Percentiles rank a stretch among this genome's conserved stretches.
These are phyloP conservation scores for Diploptera punctata DNA, from an alignment of 2,888 invertebrate species.

Conservation along the genomic window DNA sequence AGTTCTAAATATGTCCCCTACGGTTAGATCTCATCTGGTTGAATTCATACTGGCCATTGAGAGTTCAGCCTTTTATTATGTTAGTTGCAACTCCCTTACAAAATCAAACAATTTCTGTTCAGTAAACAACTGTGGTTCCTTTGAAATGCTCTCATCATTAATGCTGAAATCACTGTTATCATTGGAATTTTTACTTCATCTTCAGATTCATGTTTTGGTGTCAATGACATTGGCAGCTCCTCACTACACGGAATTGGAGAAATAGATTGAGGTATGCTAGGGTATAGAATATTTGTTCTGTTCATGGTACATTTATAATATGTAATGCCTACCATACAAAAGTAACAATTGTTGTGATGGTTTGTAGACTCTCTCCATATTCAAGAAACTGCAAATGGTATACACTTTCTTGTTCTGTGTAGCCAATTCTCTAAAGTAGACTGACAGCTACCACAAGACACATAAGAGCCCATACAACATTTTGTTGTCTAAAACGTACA, in stretches of 20 bases:
- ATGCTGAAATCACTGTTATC: not conserved
- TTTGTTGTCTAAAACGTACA: not conserved
- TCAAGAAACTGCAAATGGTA: not conserved
- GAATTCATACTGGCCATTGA: too few species aligned
- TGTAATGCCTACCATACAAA: slow-evolving; percentile 11
- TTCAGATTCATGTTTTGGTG: not conserved
- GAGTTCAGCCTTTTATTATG: too few species aligned
- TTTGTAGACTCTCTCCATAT: too few species aligned
- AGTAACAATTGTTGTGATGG: not conserved
- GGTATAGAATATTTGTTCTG: not conserved
- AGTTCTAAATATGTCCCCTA: too few species aligned
- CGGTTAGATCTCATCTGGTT: too few species aligned
- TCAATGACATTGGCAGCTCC: not conserved
- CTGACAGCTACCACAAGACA: not conserved
- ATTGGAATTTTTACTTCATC: not conserved
- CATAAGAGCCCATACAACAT: not conserved
- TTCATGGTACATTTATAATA: slow-evolving; percentile 19
- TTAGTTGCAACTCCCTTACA: slow-evolving; percentile 17
- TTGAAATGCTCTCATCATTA: not conserved
- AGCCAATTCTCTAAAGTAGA: not conserved
- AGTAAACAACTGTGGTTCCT: not conserved
- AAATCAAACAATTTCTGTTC: slow-evolving; percentile 6
- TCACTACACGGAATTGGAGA: slow-evolving; percentile 8
- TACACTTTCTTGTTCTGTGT: not conserved
- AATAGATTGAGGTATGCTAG: slow-evolving; percentile 1